Evolutionary conservation across 2,888 invertebrate genomes (phyloP), one percentile per base, ranked within the genome.

Genomic region (Cyrtodaria siliqua): DNA sequence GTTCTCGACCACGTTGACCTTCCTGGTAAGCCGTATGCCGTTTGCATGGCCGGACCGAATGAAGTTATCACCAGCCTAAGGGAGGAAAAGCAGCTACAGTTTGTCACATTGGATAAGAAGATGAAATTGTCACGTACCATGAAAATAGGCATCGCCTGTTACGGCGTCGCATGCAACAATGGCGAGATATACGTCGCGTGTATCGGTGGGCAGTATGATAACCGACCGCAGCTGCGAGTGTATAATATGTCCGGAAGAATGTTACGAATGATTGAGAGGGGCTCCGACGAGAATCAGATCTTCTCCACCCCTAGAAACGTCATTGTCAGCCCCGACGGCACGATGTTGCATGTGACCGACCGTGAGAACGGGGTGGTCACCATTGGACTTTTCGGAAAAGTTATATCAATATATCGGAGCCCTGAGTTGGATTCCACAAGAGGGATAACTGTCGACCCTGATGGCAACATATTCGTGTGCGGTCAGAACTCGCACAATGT

Each of bases 401-500:
- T 80, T n/a, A 52, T 76, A 2, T 70, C 69, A 3, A 29, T 55
- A 24, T 73, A 66, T 38, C 63, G 56, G 27, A 53, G 60, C 14
- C 8, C 27, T 6, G 62, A 66, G 12, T 44, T 80, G 2, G 73
- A 73, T 42, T 80, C 76, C 1, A 66, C 76, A n/a, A 56, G 75
- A 18, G 80, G 80, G 3, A 70, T 80, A 12, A 66, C 70, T 3
- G 56, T 63, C 6, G 80, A 80, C 44, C 52, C 57, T 4, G 66
- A 76, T 44, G 80, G 80, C 14, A 67, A 76, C 23, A 64, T 79
- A 0, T 69, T 79, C 12, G 75, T 75, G 1, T 69, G 69, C 40
- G 80, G 76, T 1, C 76, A 80, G 52, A 73, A 76, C 44, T 80
- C 80, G 2, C 72, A 80, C 59, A 80, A 76, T 53, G 64, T 75